phyloP scores from a whole-genome alignment of 2,113 vertebrate species.

The Catagonus wagneri region DNA sequence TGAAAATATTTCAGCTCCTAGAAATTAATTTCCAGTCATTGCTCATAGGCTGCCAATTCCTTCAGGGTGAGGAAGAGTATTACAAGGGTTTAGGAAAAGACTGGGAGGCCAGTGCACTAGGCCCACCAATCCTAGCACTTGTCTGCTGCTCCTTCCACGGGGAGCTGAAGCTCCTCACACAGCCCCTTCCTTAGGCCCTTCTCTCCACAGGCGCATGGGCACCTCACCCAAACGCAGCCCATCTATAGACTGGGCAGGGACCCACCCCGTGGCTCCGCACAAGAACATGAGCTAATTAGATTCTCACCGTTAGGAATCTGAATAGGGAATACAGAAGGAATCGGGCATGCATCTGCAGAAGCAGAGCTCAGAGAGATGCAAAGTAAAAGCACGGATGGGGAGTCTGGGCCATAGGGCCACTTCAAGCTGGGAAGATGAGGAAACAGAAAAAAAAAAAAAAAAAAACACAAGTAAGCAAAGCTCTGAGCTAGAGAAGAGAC shows the following conservation, averaged over 20 bases:
- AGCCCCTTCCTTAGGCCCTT: background rate
- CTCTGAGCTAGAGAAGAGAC: background rate
- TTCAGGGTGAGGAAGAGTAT: background rate
- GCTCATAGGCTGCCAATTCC: background rate
- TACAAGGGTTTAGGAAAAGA: background rate
- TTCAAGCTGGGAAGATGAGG: constrained; percentile 51
- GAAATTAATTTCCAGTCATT: constrained; percentile 59
- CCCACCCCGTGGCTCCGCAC: background rate
- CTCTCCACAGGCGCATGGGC: background rate
- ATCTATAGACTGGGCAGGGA: background rate
- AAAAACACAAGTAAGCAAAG: constrained; percentile 29
- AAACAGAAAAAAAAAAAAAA: constrained; percentile 10
- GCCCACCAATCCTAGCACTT: too few species aligned
- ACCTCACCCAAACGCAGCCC: background rate
- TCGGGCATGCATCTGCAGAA: constrained; percentile 8
- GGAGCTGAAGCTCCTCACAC: too few species aligned
- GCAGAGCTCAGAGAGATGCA: background rate
- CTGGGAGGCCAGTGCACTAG: accelerated
- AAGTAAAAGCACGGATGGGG: constrained; percentile 35
- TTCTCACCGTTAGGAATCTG: constrained; percentile 11
- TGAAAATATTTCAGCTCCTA: constrained; percentile 55
- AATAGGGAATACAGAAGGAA: background rate
- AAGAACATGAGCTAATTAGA: constrained; percentile 51
- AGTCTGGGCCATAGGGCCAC: constrained; percentile 24
- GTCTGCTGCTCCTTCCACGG: background rate